Base-by-base conservation (phyloP, 2,888 invertebrate genomes). In the Sialis lutaria region DNA sequence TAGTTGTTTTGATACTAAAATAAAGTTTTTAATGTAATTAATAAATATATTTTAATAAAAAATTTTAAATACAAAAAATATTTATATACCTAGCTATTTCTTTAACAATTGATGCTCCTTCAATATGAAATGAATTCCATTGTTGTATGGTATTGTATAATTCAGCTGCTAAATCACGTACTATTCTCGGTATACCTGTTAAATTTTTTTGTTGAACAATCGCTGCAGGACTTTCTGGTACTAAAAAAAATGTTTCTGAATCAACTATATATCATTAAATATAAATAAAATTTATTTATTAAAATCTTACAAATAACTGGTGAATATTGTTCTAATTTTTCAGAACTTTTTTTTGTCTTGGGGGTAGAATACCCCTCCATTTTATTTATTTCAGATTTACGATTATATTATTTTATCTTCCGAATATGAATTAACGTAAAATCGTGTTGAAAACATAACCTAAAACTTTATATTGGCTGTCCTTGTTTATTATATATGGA, bases 131-230 rank as follows among this genome's bases (percentile, higher is more conserved):
- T 35, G 58, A 56, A 52, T 74, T 73, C 74, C 74, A 74, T 55
- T 61, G 60, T 55, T 73, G 71, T 50, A 73, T 66, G 50, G 57
- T 62, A 53, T 67, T 64, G 55, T 68, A 68, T 45, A 74, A 57
- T 56, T 75, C 74, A 31, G 75, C 75, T 9, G 64, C 65, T 45
- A 68, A 63, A 59, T 77, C 77, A 52, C 71, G 64, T 31, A 73
- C 62, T 46, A 72, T 66, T 49, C 77, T 60, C 9, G 69, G 66
- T 49, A 64, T 60, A 7, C 77, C 77, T 5, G 75, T 76, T 51
- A 77, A 59, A 56, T 75, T 75, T 53, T 60, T 69, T 47, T 59
- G 59, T 47, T 64, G 62, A 2, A 59, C 55, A 40, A 60, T 58
- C 46, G 56, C 53, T 13, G 58, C 60, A 4, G 66, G 67, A 54